Evolutionary conservation across 2,888 invertebrate genomes (phyloP), one percentile per base, ranked within the genome.

Genomic region (Plebejus anna): DNA sequence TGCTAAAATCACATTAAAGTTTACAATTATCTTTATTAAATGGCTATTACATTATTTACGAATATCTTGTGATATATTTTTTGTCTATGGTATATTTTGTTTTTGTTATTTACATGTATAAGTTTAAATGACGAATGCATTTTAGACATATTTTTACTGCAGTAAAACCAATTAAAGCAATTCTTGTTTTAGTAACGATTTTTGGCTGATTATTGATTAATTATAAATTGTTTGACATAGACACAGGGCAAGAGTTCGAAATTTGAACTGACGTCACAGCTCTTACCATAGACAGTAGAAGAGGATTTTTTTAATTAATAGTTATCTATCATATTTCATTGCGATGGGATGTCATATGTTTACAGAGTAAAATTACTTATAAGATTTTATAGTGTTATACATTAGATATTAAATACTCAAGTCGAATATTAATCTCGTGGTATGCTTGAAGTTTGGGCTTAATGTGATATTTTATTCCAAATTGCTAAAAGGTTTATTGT

Each of bases 341-440:
- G 61, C 9, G 4, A n/a, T 61, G 6, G 32, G 13, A 32, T 66
- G 32, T 28, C 61, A 32, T 66, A 66, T 66, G 32, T 66, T 36
- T 13, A 32, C 32, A 66, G 13, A 32, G 59, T 59, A 32, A 32
- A 32, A 32, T 11, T 11, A 32, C 0, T 32, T 72, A 4, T 51
- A 32, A 11, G 32, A 73, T 73, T 72, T 73, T 32, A 51, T 55
- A 51, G 47, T 32, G 51, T 32, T 61, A 71, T 77, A 77, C 66
- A 38, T 75, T 75, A 73, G 72, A 42, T 57, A 57, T 71, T 72
- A 72, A 73, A 72, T 76, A 72, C 76, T 76, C 76, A 76, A 42
- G 42, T 76, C 47, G 47, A 57, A 72, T 72, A 72, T 59, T 72
- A 61, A 76, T 59, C 59, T 72, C 71, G 59, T 72, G 72, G 72